Conservation (phyloP, 2,888 invertebrate species). For the Helicoverpa assulta region DNA sequence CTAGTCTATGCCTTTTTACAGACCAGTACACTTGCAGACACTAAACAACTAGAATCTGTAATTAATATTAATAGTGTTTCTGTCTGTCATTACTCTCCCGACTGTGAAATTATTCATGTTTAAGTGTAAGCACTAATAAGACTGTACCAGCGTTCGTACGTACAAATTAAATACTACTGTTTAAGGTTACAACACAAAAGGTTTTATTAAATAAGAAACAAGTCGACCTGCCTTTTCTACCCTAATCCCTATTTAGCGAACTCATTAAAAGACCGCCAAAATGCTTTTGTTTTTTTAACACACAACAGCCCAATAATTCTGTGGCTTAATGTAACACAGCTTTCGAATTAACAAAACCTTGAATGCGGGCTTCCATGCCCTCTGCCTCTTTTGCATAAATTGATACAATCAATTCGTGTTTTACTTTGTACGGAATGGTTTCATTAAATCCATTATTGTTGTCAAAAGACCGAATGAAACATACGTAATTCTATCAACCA, state of each 20-base stretch:
- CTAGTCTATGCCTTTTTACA: background rate
- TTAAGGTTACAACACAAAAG: slow-evolving; percentile 17
- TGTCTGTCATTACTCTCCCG: slow-evolving; percentile 18
- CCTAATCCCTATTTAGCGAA: slow-evolving; percentile 12
- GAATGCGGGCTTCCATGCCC: slow-evolving; percentile 9
- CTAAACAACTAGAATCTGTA: slow-evolving; percentile 17
- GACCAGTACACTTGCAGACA: slow-evolving; percentile 3
- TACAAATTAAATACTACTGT: slow-evolving; percentile 1
- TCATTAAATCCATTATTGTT: slow-evolving; percentile 4
- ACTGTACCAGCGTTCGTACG: slow-evolving; percentile 1
- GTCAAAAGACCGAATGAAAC: background rate
- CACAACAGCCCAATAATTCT: slow-evolving; percentile 28
- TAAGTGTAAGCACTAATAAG: background rate
- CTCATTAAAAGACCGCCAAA: slow-evolving; percentile 11
- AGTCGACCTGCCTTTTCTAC: slow-evolving; percentile 16
- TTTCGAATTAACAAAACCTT: background rate
- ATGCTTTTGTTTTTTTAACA: slow-evolving; percentile 3
- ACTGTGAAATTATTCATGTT: slow-evolving; percentile 39
- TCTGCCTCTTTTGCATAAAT: slow-evolving; percentile 28
- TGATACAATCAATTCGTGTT: slow-evolving; percentile 24
- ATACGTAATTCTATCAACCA: background rate
- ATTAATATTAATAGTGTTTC: slow-evolving; percentile 6
- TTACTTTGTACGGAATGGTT: slow-evolving; percentile 4
- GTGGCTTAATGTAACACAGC: slow-evolving; percentile 12
- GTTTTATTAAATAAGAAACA: slow-evolving; percentile 21